Percentiles rank a stretch among this genome's conserved stretches.
phyloP scores from a whole-genome alignment of 2,113 vertebrate genomes.

The Protobothrops flavoviridis region DNA sequence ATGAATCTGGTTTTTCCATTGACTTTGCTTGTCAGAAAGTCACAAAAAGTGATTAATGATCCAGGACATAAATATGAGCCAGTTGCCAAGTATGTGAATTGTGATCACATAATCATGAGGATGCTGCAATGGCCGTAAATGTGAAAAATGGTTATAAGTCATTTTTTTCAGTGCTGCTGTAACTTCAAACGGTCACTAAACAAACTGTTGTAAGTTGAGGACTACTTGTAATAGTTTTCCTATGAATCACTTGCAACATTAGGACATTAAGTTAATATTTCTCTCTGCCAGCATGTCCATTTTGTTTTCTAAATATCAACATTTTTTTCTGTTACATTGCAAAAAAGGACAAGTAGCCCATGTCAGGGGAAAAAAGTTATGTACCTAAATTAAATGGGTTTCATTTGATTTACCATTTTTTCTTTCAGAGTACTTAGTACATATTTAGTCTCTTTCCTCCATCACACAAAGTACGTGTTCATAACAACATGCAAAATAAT shows the following conservation, averaged over 20 bases:
- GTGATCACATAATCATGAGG: background rate
- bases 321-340: background rate
- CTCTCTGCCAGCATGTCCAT: slow-evolving; percentile 39
- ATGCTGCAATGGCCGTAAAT: background rate
- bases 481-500: background rate
- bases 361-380: background rate
- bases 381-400: background rate
- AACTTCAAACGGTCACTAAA: no score
- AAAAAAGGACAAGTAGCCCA: background rate
- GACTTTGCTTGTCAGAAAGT: background rate
- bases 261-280: rapidly evolving
- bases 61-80: background rate
- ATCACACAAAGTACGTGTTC: background rate
- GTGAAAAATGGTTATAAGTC: background rate
- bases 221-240: background rate
- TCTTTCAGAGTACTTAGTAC: background rate
- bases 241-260: background rate
- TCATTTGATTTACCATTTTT: background rate
- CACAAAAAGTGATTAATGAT: background rate
- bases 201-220: background rate
- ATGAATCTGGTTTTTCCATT: background rate
- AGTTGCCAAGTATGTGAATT: background rate
- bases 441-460: background rate
- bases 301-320: background rate
- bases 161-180: no score